phyloP scores from a whole-genome alignment of 2,888 invertebrate genomes.

The Mythimna pallens region DNA sequence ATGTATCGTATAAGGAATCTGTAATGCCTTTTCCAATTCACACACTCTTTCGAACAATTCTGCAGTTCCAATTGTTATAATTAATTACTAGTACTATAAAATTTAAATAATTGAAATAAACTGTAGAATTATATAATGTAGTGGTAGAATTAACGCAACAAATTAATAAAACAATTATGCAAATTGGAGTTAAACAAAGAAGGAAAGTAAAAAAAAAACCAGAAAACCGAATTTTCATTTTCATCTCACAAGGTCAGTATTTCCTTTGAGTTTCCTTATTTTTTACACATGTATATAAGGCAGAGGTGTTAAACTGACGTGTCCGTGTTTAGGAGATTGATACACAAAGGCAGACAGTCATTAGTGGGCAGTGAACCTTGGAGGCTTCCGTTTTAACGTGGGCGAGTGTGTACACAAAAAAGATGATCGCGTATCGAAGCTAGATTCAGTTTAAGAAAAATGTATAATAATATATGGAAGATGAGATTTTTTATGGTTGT shows the following conservation, averaged over 20 bases:
- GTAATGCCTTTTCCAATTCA: too few relatives aligned
- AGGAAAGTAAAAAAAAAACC: slow-evolving; percentile 6
- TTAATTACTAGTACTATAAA: too few relatives aligned
- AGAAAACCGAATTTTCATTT: slow-evolving; percentile 31
- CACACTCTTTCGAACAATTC: too few relatives aligned
- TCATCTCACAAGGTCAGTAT: slow-evolving; percentile 44
- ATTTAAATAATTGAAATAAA: too few relatives aligned
- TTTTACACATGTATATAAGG: slow-evolving; percentile 30
- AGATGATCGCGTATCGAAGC: slow-evolving; percentile 26
- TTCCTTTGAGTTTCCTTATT: slow-evolving; percentile 56
- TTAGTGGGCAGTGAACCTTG: slow-evolving; percentile 76
- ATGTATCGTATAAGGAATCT: too few relatives aligned
- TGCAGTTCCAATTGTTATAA: too few relatives aligned
- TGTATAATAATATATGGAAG: neutral
- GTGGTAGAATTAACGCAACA: too few relatives aligned
- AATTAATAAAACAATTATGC: too few relatives aligned
- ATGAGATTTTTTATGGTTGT: slow-evolving; percentile 6
- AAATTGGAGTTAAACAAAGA: neutral
- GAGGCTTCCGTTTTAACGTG: slow-evolving; percentile 73
- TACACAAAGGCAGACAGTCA: slow-evolving; percentile 62
- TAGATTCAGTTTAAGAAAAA: slow-evolving; percentile 19
- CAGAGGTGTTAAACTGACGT: slow-evolving; percentile 61
- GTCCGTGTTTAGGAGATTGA: slow-evolving; percentile 62
- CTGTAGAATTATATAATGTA: too few relatives aligned
- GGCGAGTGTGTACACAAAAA: slow-evolving; percentile 48